Base-by-base conservation (phyloP, 2,113 vertebrate species). In the Strix aluco region DNA sequence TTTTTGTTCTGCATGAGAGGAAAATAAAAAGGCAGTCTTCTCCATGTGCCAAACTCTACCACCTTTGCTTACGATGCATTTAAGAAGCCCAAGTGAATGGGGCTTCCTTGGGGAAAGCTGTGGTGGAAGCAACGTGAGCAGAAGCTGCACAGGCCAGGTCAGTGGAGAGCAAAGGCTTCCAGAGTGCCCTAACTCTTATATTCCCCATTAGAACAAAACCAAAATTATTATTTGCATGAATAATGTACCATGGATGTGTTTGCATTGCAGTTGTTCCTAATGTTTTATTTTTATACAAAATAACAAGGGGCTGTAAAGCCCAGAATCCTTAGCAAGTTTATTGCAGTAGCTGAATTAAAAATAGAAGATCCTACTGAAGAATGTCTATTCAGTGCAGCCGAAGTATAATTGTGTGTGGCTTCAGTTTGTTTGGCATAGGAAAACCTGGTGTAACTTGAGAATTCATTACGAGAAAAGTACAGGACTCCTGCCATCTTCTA, bases 401-500 rank as follows among this genome's bases (percentile, higher is more conserved):
- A 61, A 88, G 94, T 80, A 89, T 93, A 92, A 96, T 90, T 70
- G 97, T 94, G 81, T 97, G 97, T 97, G 98, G 97, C 96, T 98
- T 97, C 96, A 96, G 96, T 95, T 98, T 97, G 96, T 98, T 98
- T 98, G 97, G 97, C 97, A 78, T 36, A 79, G 91, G 97, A 91
- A 92, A 95, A 93, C 82, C 96, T 58, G 40, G 71, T 92, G 98
- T 97, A 98, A 98, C 96, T 86, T 58, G 97, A 98, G 97, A 97
- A 95, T 97, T 98, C 98, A 98, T 98, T 98, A 98, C 83, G 38
- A 97, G 97, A 96, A 94, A 88, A 97, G 90, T 94, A 66, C 96
- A 98, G 98, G 97, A 95, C 97, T 97, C 95, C 97, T 98, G 97
- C 98, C 98, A 98, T 98, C 97, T 96, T 97, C 92, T 97, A 98